A percentile compares a stretch with the other conserved stretches of the same genome.
Evolutionary conservation across 2,113 vertebrate species (phyloP).

Genomic region (Archocentrus centrarchus): DNA sequence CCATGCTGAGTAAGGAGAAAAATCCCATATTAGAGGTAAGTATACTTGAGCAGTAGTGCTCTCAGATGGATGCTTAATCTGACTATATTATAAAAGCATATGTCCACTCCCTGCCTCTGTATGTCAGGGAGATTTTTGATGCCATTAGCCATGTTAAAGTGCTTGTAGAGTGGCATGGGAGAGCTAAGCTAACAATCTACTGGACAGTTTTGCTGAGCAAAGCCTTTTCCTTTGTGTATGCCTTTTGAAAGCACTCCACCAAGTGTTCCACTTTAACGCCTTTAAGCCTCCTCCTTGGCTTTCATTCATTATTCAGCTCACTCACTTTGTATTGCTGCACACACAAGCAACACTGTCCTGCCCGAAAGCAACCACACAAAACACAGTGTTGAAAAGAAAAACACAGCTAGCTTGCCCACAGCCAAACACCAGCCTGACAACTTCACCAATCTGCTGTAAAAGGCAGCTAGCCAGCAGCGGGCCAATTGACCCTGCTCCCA

Average conservation of each 20-base stretch:
- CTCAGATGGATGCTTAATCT: constrained; percentile 63
- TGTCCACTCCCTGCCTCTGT: constrained; percentile 31
- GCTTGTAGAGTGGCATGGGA: constrained; percentile 33
- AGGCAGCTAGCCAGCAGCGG: constrained; percentile 43
- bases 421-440: constrained; percentile 60
- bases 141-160: constrained; percentile 72
- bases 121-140: constrained; percentile 52
- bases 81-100: constrained; percentile 59
- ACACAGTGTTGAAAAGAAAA: constrained; percentile 48
- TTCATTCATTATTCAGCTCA: constrained; percentile 77
- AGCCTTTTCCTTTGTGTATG: constrained; percentile 58
- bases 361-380: constrained; percentile 56
- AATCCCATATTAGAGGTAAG: constrained; percentile 54
- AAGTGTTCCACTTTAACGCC: constrained; percentile 73
- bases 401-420: constrained; percentile 35
- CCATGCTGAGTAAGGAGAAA: constrained; percentile 56
- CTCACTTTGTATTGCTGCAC: constrained; percentile 62
- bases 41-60: constrained; percentile 44
- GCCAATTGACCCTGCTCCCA: constrained; percentile 44
- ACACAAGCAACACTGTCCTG: constrained; percentile 21
- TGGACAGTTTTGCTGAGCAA: constrained; percentile 67
- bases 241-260: constrained; percentile 65
- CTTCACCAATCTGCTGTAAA: constrained; percentile 57
- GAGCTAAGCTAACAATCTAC: constrained; percentile 64
- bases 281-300: constrained; percentile 67